Conservation (phyloP, 2,888 invertebrate species). For the Athalia circularis region DNA sequence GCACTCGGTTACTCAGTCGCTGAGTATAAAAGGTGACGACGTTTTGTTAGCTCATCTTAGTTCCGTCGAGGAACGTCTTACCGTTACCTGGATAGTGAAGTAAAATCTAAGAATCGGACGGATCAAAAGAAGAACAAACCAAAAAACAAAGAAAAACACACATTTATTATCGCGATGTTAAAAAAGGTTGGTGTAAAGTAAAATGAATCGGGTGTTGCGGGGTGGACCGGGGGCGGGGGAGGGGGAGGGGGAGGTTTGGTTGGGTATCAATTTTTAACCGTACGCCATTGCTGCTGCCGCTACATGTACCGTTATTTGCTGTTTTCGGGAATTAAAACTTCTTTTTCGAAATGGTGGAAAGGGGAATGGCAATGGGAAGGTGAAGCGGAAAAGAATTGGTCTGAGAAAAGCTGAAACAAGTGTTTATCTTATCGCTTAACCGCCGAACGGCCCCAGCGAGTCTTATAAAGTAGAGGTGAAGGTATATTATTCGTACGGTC, state of each 20-base stretch:
- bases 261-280: background rate
- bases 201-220: background rate
- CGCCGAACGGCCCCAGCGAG: background rate
- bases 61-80: constrained; percentile 3
- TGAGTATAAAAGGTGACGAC: constrained; percentile 53
- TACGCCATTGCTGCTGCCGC: too few relatives aligned
- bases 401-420: constrained; percentile 40
- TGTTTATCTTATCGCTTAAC: constrained; percentile 30
- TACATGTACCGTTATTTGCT: background rate
- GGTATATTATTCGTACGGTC: background rate
- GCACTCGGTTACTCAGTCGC: background rate
- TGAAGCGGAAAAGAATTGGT: background rate
- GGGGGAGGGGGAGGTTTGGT: too few relatives aligned
- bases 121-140: background rate
- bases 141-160: background rate
- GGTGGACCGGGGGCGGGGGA: too few relatives aligned
- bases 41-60: constrained; percentile 42
- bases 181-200: constrained; percentile 22
- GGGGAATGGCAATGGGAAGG: constrained; percentile 15
- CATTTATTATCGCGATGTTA: constrained; percentile 12
- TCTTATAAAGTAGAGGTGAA: background rate
- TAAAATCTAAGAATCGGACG: constrained; percentile 43
- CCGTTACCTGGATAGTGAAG: constrained; percentile 7
- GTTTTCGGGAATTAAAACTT: background rate
- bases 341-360: background rate